Percentiles rank a stretch among this genome's conserved stretches.
These are phyloP conservation scores for Cephus runcator DNA, from an alignment of 2,888 invertebrate genomes.

Conservation along the genomic window DNA sequence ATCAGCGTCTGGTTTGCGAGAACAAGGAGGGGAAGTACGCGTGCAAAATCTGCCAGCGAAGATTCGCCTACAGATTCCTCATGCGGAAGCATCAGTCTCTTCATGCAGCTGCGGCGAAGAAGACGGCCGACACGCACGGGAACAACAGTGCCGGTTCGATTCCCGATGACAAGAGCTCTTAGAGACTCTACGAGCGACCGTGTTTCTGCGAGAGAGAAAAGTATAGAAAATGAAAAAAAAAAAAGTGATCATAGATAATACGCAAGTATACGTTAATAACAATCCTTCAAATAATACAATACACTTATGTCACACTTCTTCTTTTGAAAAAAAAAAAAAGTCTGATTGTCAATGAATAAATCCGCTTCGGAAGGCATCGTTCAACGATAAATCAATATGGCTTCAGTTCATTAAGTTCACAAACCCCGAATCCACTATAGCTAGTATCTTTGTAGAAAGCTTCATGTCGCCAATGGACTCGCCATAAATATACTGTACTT, in stretches of 20 bases:
- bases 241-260: background rate
- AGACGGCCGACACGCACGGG: background rate
- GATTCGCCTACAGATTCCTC: slow-evolving; percentile 28
- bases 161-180: background rate
- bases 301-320: background rate
- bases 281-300: background rate
- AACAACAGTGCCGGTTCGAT: background rate
- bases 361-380: background rate
- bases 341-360: background rate
- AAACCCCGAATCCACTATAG: background rate
- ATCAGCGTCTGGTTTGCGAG: slow-evolving; percentile 60
- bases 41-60: slow-evolving; percentile 29
- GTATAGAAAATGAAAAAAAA: background rate
- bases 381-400: background rate
- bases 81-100: slow-evolving; percentile 26
- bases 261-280: background rate
- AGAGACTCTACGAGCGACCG: background rate
- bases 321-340: background rate
- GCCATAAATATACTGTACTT: background rate
- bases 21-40: slow-evolving; percentile 27
- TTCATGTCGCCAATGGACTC: background rate
- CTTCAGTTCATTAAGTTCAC: background rate
- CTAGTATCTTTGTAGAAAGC: background rate
- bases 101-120: slow-evolving; percentile 12
- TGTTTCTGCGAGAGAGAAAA: background rate